Evolutionary conservation across 2,797 vertebrate genomes (phyloP).

Genomic region (Onychomys arenicola): DNA sequence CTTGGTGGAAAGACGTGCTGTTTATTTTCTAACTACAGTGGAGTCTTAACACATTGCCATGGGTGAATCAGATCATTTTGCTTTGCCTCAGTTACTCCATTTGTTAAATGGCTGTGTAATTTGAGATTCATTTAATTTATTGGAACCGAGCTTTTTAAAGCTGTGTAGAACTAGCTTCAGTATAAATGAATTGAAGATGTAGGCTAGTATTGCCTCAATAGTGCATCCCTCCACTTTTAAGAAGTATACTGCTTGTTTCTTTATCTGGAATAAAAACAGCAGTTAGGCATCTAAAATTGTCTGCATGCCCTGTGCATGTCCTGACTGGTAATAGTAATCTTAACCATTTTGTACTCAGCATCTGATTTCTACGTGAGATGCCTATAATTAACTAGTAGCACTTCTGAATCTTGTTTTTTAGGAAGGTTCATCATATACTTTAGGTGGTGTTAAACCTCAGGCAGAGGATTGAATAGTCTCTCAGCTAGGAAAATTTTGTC

Average conservation of each 20-base stretch:
- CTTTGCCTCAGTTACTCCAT: conserved; percentile 63
- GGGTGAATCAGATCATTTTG: conserved; percentile 8
- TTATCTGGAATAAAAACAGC: conserved; percentile 20
- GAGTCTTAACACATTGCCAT: background rate
- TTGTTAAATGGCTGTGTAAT: conserved; percentile 57
- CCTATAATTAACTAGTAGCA: conserved; percentile 68
- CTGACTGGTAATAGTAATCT: conserved; percentile 50
- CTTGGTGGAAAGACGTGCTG: conserved; percentile 14
- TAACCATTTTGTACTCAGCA: conserved; percentile 51
- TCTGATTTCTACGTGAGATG: conserved; percentile 66
- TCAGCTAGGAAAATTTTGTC: conserved; percentile 61
- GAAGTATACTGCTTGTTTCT: background rate
- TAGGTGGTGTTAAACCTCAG: conserved; percentile 46
- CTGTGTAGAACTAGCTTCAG: conserved; percentile 53
- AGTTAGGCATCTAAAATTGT: conserved; percentile 41
- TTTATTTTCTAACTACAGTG: conserved; percentile 32
- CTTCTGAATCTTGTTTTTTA: background rate
- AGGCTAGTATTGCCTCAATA: conserved; percentile 24
- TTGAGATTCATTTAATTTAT: conserved; percentile 66
- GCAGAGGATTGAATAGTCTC: conserved; percentile 47
- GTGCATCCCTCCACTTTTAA: conserved; percentile 47
- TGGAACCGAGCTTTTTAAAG: conserved; percentile 48
- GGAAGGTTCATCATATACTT: conserved; percentile 52
- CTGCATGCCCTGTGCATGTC: conserved; percentile 52
- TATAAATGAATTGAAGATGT: conserved; percentile 59